Percentiles rank a stretch among this genome's conserved stretches.
Conservation (phyloP, 23 tunicate genomes). For the Botrylloides violaceus region DNA sequence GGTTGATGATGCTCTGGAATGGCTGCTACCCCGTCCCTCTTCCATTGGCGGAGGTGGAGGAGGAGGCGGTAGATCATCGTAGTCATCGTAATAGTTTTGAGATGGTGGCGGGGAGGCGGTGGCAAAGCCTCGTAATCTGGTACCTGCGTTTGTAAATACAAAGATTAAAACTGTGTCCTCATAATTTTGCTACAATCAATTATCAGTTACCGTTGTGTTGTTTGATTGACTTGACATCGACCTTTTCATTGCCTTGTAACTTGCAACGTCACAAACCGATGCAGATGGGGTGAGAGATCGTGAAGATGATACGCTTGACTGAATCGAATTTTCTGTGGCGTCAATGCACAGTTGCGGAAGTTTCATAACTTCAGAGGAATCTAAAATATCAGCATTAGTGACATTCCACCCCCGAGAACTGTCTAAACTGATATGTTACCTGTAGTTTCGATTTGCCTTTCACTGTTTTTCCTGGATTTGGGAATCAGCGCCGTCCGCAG, state of each 20-base stretch:
- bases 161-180: not conserved
- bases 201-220: constrained; percentile 11
- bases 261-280: constrained; percentile 50
- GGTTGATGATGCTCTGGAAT: constrained; percentile 32
- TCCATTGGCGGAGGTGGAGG: constrained; percentile 20
- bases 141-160: not conserved
- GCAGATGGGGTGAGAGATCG: constrained; percentile 55
- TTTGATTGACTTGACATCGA: constrained; percentile 14
- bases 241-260: constrained; percentile 13
- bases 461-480: constrained; percentile 16
- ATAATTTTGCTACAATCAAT: not conserved
- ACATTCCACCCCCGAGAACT: too few relatives aligned
- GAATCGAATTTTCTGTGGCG: constrained; percentile 23
- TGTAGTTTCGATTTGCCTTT: constrained; percentile 24
- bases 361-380: constrained; percentile 33
- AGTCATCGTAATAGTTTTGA: constrained; percentile 6
- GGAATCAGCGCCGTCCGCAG: constrained; percentile 34
- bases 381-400: too few relatives aligned
- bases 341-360: constrained; percentile 74
- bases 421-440: too few relatives aligned
- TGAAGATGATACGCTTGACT: constrained; percentile 64
- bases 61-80: constrained; percentile 55
- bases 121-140: constrained; percentile 31
- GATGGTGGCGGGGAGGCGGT: constrained; percentile 41
- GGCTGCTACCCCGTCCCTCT: not conserved